phyloP scores from a whole-genome alignment of 2,113 vertebrate species.

The Mus spicilegus region DNA sequence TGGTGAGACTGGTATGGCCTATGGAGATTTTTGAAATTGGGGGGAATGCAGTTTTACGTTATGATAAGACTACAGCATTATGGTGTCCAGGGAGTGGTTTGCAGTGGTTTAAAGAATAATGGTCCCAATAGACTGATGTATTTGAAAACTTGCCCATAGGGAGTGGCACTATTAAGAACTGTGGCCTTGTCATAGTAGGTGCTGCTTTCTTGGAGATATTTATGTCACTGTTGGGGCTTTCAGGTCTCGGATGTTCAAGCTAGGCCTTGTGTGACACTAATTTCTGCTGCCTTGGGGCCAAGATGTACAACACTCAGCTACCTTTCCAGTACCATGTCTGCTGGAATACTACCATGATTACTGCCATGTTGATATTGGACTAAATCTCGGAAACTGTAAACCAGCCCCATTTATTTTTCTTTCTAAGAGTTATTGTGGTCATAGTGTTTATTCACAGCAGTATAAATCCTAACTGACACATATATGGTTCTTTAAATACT shows the following conservation, averaged over 20 bases:
- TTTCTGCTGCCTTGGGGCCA: not conserved
- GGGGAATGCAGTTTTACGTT: not conserved
- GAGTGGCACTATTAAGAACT: not conserved
- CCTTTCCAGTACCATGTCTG: not conserved
- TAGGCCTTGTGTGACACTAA: not conserved
- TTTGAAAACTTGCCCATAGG: not conserved
- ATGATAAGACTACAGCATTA: not conserved
- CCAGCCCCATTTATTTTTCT: not conserved
- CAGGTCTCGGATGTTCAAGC: not conserved
- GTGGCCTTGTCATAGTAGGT: not conserved
- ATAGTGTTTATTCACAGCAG: not conserved
- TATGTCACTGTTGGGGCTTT: not conserved
- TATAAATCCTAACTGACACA: not conserved
- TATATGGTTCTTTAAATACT: not conserved
- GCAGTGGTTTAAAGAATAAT: not conserved
- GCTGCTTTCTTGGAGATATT: not conserved
- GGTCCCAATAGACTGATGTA: not conserved
- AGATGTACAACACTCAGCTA: not conserved
- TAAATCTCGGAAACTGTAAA: not conserved
- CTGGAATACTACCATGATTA: not conserved
- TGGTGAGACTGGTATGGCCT: not conserved
- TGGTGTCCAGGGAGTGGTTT: not conserved
- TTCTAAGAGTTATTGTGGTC: not conserved
- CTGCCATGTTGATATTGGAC: not conserved
- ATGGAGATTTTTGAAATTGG: not conserved